Evolutionary conservation across 1,140 invertebrate species (phyloP), one percentile per base, ranked within the genome.

Genomic region (Phthorimaea operculella): DNA sequence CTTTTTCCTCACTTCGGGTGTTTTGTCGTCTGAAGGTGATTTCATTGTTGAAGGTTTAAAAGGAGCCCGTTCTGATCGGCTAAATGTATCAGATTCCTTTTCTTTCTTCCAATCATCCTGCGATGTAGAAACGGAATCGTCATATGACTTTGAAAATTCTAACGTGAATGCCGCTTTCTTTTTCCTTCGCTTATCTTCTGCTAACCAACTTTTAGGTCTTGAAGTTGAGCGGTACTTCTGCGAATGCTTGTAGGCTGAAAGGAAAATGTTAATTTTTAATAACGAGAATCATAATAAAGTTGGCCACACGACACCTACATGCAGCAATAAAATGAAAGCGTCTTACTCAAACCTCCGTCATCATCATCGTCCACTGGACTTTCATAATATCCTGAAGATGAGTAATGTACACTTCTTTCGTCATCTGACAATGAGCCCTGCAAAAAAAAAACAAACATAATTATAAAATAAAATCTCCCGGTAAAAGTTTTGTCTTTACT

Each of bases 351-450:
- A 33, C 84, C 85, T 45, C 84, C 84, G 64, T 86, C 83, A 60
- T 86, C 83, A 10, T 85, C 88, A 64, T 94, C 92, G 28, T 92
- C 90, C 0, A 91, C 88, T 10, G 92, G 92, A 70, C 92, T 93
- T 69, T 93, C 92, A 70, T 93, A 94, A 63, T 92, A 92, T 1
- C 91, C 92, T 1, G 92, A 92, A 1, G 92, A 93, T 48, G 91
- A 93, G 68, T 92, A 92, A 56, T 90, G 90, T 39, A 89, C 89
- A 76, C 89, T 91, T 72, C 87, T 85, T 72, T 91, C 90, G 64
- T 91, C 90, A 65, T 90, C 90, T 3, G 89, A 90, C 58, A 90
- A 72, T 21, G 89, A 90, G 53, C 88, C 88, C 81, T 84, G 52
- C 49, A 73, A 68, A 49, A 54, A 28, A n/a, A 28, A 18, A 16